Conservation (phyloP, 1,140 invertebrate species). For the Drosophila tristis region DNA sequence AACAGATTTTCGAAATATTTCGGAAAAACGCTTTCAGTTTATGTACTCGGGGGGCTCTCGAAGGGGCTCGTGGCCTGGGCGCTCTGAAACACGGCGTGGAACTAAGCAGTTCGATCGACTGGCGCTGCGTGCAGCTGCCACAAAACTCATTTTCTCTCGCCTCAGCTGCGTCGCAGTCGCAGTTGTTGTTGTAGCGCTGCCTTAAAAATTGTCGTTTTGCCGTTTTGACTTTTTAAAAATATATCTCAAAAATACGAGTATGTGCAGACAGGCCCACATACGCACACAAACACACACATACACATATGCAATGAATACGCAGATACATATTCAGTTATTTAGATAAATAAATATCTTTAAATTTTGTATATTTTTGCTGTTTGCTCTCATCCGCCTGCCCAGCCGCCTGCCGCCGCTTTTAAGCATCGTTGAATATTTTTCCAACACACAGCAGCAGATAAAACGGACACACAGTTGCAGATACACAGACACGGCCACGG, state of each 20-base stretch:
- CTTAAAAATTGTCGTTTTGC: conserved; percentile 48
- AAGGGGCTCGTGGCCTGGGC: conserved; percentile 63
- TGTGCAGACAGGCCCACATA: conserved; percentile 35
- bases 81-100: conserved; percentile 74
- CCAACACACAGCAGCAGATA: conserved; percentile 4
- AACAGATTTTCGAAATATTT: conserved; percentile 16
- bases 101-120: conserved; percentile 60
- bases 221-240: conserved; percentile 82
- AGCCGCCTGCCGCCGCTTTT: conserved; percentile 12
- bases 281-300: not conserved
- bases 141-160: conserved; percentile 19
- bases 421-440: conserved; percentile 33
- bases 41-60: conserved; percentile 9
- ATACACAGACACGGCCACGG: not conserved
- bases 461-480: no score
- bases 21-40: conserved; percentile 2
- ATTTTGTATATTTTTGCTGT: conserved; percentile 18
- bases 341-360: conserved; percentile 50
- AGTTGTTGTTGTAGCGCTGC: conserved; percentile 58
- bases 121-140: conserved; percentile 55
- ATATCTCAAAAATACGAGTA: conserved; percentile 56
- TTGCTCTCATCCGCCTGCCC: conserved; percentile 1
- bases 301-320: not conserved
- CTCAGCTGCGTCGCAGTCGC: conserved; percentile 10
- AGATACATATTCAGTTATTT: conserved; percentile 44